Conservation (phyloP, 2,888 invertebrate genomes). For the Vesta saturnalis region DNA sequence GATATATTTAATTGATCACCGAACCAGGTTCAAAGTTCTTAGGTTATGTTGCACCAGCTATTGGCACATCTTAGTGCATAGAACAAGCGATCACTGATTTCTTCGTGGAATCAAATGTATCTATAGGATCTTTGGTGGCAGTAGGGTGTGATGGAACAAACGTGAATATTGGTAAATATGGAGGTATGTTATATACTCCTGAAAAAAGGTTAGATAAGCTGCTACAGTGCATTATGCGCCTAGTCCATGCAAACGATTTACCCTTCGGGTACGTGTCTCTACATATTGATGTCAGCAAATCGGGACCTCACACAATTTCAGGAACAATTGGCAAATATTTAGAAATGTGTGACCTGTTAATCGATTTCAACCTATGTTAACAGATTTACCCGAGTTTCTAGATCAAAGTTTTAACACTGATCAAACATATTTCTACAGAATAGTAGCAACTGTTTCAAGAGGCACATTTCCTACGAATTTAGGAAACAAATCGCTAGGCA, state of each 20-base stretch:
- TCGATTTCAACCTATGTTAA: neutral
- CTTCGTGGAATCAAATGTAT: too few species aligned
- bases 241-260: neutral
- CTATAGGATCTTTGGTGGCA: too few species aligned
- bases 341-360: neutral
- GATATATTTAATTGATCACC: neutral
- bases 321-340: neutral
- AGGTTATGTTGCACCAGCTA: neutral
- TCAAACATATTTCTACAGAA: neutral
- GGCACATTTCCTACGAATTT: neutral
- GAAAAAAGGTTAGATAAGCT: too few species aligned
- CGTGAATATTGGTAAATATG: too few species aligned
- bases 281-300: slow-evolving; percentile 2
- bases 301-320: neutral
- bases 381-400: neutral
- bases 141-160: too few species aligned
- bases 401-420: neutral
- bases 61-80: neutral
- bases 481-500: neutral
- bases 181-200: too few species aligned
- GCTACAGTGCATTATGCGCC: neutral
- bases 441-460: neutral
- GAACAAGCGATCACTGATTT: neutral
- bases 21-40: neutral
- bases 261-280: neutral